Evolutionary conservation across 2,113 vertebrate species (phyloP), one percentile per base, ranked within the genome.

Genomic region (Gallinago undulata): DNA sequence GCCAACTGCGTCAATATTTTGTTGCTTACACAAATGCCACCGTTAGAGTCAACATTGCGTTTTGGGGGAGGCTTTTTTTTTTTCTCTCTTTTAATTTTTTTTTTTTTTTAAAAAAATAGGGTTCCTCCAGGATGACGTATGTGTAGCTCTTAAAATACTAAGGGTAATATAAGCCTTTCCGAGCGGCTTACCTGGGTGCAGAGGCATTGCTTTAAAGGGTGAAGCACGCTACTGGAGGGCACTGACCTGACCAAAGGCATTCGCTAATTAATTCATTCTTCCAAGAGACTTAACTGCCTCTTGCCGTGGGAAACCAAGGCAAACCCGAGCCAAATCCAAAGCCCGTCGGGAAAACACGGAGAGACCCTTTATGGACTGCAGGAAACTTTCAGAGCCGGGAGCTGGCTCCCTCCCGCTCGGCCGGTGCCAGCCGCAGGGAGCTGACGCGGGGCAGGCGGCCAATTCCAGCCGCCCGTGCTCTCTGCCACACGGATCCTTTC

Each of bases 1-100:
- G 96, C 96, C 97, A 96, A 97, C 97, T 96, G 60, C 97, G 93
- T 93, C 92, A 97, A 97, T 97, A 97, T 97, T 98, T 97, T 96
- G 97, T 93, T 91, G 96, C 97, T 96, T 97, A 96, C 91, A 94
- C 85, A 84, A 96, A 97, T 67, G 96, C 92, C 94, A 93, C 23
- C 12, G 55, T 76, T 95, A 85, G 80, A 96, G 90, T 97, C 97
- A 97, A 94, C 90, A 95, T 91, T 16, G 27, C 2, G 0, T 62
- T 83, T 81, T 31, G 77, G 92, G 94, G 94, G 89, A 87, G 86
- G 91, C 89, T 19, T 91, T 93, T 94, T 95, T 39, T 39, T 39
- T 39, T 94, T 94, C 87, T 45, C 62, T 47, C 70, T 83, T 45
- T 47, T 39, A 39, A 39, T 39, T 39, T 67, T 95, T 75, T 93